Base-by-base conservation (phyloP, 2,888 invertebrate genomes). In the Apamea monoglypha region DNA sequence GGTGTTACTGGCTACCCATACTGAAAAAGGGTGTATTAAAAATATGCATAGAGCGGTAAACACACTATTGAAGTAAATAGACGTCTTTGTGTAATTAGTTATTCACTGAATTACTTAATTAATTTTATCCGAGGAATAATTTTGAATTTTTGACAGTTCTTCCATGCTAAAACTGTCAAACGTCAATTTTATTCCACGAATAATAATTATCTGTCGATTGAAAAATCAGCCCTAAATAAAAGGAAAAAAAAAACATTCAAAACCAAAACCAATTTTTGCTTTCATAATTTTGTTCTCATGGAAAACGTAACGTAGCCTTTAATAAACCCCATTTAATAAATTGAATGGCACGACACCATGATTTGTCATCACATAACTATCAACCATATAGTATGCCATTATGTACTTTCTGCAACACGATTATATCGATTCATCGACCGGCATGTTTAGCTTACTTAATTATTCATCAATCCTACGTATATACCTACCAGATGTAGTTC, bases 381-480 rank as follows among this genome's bases (percentile, higher is more conserved):
- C 32, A 14, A 14, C 56, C 7, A 21, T 50, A 53, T 10, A 32
- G 66, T 59, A 25, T 59, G 21, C 44, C 21, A 50, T 50, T 73
- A 44, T n/a, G 14, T 53, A 44, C 18, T 75, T 61, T 75, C 25
- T 75, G 67, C 80, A 53, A 36, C 47, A 80, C 44, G 36, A 1
- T 61, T 25, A 18, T 47, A 76, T 83, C 83, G 80, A 76, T 83
- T 68, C 5, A 83, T 56, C 8, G 59, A 68, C n/a, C 25, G 16
- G 8, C 3, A 14, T 67, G 66, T 50, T 81, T 40, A 73, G 59
- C 1, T 53, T 40, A n/a, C n/a, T 72, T n/a, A 50, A 78, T 61
- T 18, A 80, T 82, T 40, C 14, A 74, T 82, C 4, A 40, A 40
- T 14, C 16, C 21, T 21, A 40, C 32, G 32, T 59, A 47, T 16